Evolutionary conservation across 2,113 vertebrate genomes (phyloP).

Genomic region (Archocentrus centrarchus): DNA sequence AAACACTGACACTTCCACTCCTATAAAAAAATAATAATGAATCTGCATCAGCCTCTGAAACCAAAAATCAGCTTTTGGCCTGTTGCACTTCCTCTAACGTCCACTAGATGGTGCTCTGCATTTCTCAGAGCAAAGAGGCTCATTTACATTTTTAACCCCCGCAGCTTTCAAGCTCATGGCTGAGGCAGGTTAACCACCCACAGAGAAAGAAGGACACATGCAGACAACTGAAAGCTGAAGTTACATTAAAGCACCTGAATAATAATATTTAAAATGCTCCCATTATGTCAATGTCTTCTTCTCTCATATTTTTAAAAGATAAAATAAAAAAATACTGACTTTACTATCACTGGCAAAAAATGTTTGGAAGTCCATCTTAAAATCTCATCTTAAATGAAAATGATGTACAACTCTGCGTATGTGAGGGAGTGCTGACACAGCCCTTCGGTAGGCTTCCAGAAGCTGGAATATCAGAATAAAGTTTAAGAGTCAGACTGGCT

Average conservation of each 20-base stretch:
- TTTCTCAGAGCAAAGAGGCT: neutral
- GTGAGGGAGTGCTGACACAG: no score
- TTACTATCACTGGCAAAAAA: neutral
- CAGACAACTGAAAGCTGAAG: neutral
- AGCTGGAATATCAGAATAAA: neutral
- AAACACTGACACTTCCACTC: slow-evolving; percentile 25
- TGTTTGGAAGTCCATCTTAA: neutral
- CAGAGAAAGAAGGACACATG: neutral
- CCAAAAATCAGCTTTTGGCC: neutral
- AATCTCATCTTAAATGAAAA: neutral
- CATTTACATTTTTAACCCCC: neutral
- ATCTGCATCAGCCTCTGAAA: neutral
- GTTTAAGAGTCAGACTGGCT: neutral
- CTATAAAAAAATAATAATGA: neutral
- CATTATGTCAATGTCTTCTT: neutral
- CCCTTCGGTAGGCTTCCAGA: neutral
- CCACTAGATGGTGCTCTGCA: neutral
- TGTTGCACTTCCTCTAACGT: neutral
- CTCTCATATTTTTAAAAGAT: no score
- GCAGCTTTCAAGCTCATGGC: neutral
- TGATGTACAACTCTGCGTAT: no score
- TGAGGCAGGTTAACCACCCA: neutral
- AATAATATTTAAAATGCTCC: neutral
- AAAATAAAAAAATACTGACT: neutral
- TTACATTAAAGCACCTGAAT: neutral